A percentile compares a stretch with the other conserved stretches of the same genome.
These are phyloP conservation scores for Steinernema hermaphroditum DNA, from an alignment of 2,888 invertebrate genomes.

Conservation along the genomic window DNA sequence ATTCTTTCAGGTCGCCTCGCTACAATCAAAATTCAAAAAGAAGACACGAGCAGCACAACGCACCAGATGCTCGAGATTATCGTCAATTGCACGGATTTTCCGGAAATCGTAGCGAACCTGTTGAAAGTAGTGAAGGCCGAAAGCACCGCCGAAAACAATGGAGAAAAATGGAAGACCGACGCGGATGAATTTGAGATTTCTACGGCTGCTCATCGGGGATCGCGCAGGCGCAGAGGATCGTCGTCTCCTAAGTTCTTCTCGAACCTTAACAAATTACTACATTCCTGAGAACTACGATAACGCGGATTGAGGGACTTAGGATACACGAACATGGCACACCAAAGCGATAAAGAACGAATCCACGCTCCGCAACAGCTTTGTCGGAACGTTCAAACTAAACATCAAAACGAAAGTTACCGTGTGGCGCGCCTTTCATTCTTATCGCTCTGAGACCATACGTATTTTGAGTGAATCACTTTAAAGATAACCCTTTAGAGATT, in stretches of 20 bases:
- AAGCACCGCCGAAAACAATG: slow-evolving; percentile 59
- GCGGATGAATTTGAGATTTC: slow-evolving; percentile 49
- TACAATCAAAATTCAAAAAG: slow-evolving; percentile 27
- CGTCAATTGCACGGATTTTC: slow-evolving; percentile 50
- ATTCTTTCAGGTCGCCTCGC: slow-evolving; percentile 46
- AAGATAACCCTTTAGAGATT: too few species aligned
- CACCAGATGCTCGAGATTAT: slow-evolving; percentile 52
- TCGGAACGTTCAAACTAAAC: too few species aligned
- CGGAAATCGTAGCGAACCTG: slow-evolving; percentile 61
- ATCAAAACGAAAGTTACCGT: too few species aligned
- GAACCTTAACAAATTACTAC: not conserved
- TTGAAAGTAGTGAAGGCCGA: slow-evolving; percentile 61
- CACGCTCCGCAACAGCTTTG: too few species aligned
- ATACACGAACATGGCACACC: too few species aligned
- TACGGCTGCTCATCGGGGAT: slow-evolving; percentile 18
- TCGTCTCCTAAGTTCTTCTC: not conserved
- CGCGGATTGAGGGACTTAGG: too few species aligned
- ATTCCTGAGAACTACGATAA: too few species aligned
- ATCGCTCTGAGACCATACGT: too few species aligned
- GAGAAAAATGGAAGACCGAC: slow-evolving; percentile 59
- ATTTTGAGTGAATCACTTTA: too few species aligned
- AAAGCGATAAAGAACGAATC: too few species aligned
- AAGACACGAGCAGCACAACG: not conserved
- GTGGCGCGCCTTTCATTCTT: too few species aligned
- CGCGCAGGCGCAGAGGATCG: too few species aligned